Base-by-base conservation (phyloP, 2,888 invertebrate species). In the Subacronicta megacephala region DNA sequence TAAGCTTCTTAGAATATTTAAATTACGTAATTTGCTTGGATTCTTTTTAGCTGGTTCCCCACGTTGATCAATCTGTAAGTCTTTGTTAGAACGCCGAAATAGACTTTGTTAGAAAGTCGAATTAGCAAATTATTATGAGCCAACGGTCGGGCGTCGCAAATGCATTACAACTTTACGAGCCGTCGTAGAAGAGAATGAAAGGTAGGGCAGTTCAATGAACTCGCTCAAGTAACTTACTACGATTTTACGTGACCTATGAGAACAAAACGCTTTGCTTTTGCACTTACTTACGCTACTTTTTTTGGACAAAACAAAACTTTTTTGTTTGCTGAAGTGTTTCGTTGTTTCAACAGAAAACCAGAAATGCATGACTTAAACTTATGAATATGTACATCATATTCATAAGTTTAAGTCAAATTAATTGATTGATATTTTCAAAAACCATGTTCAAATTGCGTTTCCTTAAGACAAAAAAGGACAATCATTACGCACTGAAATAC, bases 231-330 rank as follows among this genome's bases (percentile, higher is more conserved):
- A 62, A 72, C 72, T 51, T 57, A 72, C 72, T 51, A 56, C 58
- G 51, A 62, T 77, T n/a, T 68, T 62, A 57, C 60, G 62, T 50
- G 72, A 64, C 70, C 63, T 64, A 56, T 62, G 72, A 72, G 65
- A 64, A 69, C 63, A 64, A 67, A 66, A 65, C 55, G 52, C 66
- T 61, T 62, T 73, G 61, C 59, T 57, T 53, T 59, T 59, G 42
- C 17, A 49, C 20, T n/a, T 57, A 51, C 12, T 3, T 29, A 12
- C 7, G 23, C 60, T 56, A 49, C 44, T 51, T 70, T 43, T 71
- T 23, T 18, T 17, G n/a, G n/a, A n/a, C n/a, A n/a, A n/a, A n/a
- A n/a, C n/a, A n/a, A n/a, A n/a, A n/a, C n/a, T n/a, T n/a, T n/a
- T n/a, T n/a, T n/a, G n/a, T n/a, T n/a, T n/a, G n/a, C n/a, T n/a